Evolutionary conservation across 2,888 invertebrate genomes (phyloP).

Genomic region (Cacoxenus indagator): DNA sequence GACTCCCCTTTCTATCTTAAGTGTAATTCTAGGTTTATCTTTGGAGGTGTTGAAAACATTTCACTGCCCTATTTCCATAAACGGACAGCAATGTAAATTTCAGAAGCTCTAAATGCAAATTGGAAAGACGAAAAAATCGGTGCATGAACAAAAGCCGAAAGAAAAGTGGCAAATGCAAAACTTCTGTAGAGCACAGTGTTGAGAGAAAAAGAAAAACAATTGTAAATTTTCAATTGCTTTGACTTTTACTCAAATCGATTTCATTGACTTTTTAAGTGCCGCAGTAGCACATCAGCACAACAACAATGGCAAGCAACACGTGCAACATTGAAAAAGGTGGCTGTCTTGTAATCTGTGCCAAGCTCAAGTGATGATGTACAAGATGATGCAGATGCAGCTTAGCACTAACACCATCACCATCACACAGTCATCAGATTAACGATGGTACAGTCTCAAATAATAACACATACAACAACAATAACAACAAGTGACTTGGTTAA

Average conservation of each 20-base stretch:
- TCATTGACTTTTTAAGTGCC: not conserved
- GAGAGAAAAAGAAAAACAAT: not conserved
- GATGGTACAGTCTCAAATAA: constrained; percentile 5
- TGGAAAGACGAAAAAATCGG: too few relatives aligned
- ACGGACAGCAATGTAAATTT: too few relatives aligned
- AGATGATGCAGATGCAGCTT: not conserved
- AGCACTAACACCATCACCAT: constrained; percentile 4
- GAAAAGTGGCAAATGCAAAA: too few relatives aligned
- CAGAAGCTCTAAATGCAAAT: too few relatives aligned
- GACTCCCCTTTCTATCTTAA: too few relatives aligned
- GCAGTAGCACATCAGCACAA: not conserved
- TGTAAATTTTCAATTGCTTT: not conserved
- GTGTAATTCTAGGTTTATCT: too few relatives aligned
- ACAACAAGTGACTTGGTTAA: not conserved
- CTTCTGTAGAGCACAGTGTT: not conserved
- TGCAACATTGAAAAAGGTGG: not conserved
- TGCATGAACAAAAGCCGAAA: too few relatives aligned
- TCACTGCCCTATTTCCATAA: too few relatives aligned
- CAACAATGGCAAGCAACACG: not conserved
- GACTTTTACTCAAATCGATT: not conserved
- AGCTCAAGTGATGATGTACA: constrained; percentile 13
- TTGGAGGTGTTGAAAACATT: too few relatives aligned
- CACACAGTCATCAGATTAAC: not conserved
- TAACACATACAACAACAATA: not conserved
- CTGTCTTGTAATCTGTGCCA: constrained; percentile 62